Evolutionary conservation across 2,888 invertebrate genomes (phyloP), one percentile per base, ranked within the genome.

Genomic region (Acleris emargana): DNA sequence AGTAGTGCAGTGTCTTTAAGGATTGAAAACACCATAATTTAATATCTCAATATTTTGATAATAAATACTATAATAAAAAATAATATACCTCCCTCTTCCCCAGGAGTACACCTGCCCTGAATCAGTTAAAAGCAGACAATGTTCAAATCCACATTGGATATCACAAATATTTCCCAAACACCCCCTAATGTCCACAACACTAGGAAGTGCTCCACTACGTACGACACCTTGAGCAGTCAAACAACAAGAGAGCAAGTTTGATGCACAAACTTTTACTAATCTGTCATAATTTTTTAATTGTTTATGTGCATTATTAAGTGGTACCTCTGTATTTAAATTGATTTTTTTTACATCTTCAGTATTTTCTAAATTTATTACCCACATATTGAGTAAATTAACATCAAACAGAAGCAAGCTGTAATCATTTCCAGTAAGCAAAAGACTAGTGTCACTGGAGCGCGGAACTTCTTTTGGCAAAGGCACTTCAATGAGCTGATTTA

Each of bases 101-200:
- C 95, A 97, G 4, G 95, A 94, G 76, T 95, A 97, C n/a, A 98
- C 94, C 75, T 94, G 93, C 1, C 97, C 97, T 75, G 89, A 87
- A 58, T 93, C 89, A 58, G 96, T 95, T 7, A 98, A 89, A 58
- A 97, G 74, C 13, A 98, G 77, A 45, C 93, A 95, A 84, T 98
- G 98, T 80, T 98, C 97, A 82, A 95, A 95, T 0, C 98, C 98
- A 85, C 96, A 96, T 59, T 93, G 92, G 42, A 97, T 82, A 76
- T 96, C 95, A 61, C 92, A 82, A 17, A 96, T 93, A 74, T 92
- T 93, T 16, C 93, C 88, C 6, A 73, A 53, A 69, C 89, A 88
- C 68, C 93, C 89, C 47, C 86, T 85, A 75, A 94, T 94, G 70
- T 94, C 88, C 18, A 96, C 80, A 58, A 95, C 84, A 75, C 92